A percentile compares a stretch with the other conserved stretches of the same genome.
Evolutionary conservation across 2,888 invertebrate species (phyloP).

Genomic region (Cerastoderma edule): DNA sequence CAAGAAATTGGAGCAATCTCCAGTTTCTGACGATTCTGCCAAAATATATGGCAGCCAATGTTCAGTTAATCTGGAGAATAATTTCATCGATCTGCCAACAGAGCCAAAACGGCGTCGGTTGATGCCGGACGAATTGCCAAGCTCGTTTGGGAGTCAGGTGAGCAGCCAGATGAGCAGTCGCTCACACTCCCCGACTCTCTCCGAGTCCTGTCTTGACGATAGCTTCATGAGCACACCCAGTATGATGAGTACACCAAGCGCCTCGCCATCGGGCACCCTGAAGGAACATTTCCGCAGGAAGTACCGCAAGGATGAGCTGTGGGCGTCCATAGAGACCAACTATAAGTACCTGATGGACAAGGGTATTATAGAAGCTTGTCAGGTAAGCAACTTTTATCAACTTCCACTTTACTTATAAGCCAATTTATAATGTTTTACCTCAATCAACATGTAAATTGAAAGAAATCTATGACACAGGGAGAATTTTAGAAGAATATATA

Average conservation of each 20-base stretch:
- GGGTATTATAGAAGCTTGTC: conserved; percentile 95
- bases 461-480: too few relatives aligned
- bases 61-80: conserved; percentile 52
- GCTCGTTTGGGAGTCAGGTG: conserved; percentile 66
- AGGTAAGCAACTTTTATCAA: conserved; percentile 86
- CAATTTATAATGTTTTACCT: too few relatives aligned
- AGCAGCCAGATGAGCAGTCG: conserved; percentile 73
- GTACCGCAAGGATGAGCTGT: conserved; percentile 91
- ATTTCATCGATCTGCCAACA: conserved; percentile 66
- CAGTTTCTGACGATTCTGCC: conserved; percentile 41
- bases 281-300: conserved; percentile 77
- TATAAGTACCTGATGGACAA: conserved; percentile 98
- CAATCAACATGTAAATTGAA: too few relatives aligned
- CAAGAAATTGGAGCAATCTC: conserved; percentile 51
- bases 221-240: conserved; percentile 71
- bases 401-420: too few relatives aligned
- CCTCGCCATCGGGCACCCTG: conserved; percentile 72
- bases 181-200: conserved; percentile 73
- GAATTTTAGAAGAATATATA: too few relatives aligned
- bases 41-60: conserved; percentile 55
- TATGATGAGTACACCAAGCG: conserved; percentile 66
- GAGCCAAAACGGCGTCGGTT: conserved; percentile 74
- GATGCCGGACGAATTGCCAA: conserved; percentile 67
- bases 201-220: conserved; percentile 67
- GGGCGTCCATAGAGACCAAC: conserved; percentile 95